These are phyloP conservation scores for Nemurella pictetii DNA, from an alignment of 2,888 invertebrate species.

Conservation along the genomic window DNA sequence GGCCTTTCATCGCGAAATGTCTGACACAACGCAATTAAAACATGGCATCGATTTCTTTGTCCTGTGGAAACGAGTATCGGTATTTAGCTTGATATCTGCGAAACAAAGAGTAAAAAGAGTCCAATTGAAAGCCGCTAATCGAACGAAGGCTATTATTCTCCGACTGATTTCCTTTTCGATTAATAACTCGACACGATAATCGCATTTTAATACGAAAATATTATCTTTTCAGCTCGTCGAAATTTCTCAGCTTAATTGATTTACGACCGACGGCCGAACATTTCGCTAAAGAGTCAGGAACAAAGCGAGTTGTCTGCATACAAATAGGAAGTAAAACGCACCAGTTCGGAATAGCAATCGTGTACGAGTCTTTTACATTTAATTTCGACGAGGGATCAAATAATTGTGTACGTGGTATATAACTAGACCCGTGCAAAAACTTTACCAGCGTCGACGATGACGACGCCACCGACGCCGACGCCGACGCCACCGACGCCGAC, in stretches of 20 bases:
- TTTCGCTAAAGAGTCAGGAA: not conserved
- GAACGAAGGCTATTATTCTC: not conserved
- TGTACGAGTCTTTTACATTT: constrained; percentile 4
- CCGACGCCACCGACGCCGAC: not conserved
- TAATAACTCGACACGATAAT: not conserved
- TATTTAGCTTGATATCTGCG: too few relatives aligned
- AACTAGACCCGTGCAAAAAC: not conserved
- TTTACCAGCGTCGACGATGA: not conserved
- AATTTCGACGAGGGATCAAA: not conserved
- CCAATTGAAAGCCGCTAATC: too few relatives aligned
- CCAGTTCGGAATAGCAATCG: not conserved
- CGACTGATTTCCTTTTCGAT: not conserved
- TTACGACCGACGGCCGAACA: not conserved
- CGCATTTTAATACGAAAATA: not conserved
- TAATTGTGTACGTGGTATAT: not conserved
- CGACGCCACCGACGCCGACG: not conserved
- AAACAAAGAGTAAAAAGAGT: too few relatives aligned
- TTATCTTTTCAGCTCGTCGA: not conserved
- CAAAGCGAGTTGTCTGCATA: not conserved
- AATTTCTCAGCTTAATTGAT: not conserved
- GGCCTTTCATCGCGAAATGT: too few relatives aligned
- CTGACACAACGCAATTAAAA: not conserved
- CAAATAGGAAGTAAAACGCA: not conserved
- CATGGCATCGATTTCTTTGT: too few relatives aligned
- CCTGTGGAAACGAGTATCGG: too few relatives aligned